Conservation (phyloP, 1,140 invertebrate species). For the Bradynema listronoti region DNA sequence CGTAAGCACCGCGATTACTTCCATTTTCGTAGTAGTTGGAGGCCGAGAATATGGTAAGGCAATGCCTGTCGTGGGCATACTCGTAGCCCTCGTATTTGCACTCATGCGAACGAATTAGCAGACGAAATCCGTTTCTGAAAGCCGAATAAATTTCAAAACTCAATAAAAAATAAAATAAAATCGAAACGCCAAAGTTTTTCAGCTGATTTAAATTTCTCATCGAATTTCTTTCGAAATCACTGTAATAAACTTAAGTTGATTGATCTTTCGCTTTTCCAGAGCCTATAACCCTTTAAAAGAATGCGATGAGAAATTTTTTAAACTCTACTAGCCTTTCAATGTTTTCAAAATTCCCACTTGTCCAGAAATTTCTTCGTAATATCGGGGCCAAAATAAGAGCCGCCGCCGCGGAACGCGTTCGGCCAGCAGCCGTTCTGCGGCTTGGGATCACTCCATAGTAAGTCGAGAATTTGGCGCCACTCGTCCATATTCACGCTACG, state of each 20-base stretch:
- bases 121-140: constrained; percentile 66
- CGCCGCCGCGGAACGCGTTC: constrained; percentile 77
- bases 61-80: constrained; percentile 74
- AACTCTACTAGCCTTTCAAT: no score
- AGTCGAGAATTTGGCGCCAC: constrained; percentile 63
- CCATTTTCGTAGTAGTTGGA: constrained; percentile 87
- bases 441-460: constrained; percentile 84
- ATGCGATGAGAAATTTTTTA: no score
- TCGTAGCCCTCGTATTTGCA: constrained; percentile 85
- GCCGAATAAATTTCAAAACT: no score
- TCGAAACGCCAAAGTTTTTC: no score
- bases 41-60: constrained; percentile 81
- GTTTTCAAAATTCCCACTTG: no score
- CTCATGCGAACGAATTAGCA: constrained; percentile 79
- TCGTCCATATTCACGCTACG: constrained; percentile 59
- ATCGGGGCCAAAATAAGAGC: constrained; percentile 82
- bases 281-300: no score
- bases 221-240: no score
- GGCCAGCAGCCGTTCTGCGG: constrained; percentile 68
- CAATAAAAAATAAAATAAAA: no score
- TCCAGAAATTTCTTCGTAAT: constrained; percentile 72
- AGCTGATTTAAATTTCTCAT: no score
- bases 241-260: no score
- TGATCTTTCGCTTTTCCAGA: no score
- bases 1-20: constrained; percentile 81